Conservation (phyloP, 1,140 invertebrate species). For the Drosophila lacteicornis region DNA sequence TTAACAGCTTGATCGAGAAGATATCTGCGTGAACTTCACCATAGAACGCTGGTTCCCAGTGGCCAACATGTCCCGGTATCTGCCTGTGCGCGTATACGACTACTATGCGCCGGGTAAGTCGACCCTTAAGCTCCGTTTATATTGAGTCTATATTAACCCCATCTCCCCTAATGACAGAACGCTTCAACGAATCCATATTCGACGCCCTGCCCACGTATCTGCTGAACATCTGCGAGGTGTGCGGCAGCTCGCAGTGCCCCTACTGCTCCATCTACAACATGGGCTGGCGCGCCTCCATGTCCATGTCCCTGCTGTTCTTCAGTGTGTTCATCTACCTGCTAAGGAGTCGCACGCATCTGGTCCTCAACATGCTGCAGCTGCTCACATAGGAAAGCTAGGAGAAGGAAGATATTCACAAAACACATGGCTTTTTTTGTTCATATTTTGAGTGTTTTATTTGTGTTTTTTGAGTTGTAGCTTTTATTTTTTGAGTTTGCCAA, state of each 20-base stretch:
- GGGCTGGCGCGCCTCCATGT: constrained; percentile 85
- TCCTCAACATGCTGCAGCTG: constrained; percentile 70
- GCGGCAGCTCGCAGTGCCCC: constrained; percentile 98
- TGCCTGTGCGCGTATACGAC: constrained; percentile 96
- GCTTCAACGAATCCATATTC: constrained; percentile 97
- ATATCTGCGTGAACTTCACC: constrained; percentile 96
- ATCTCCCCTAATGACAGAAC: constrained; percentile 88
- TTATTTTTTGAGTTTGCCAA: constrained; percentile 44
- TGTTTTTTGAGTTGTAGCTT: constrained; percentile 51
- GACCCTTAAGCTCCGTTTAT: no score
- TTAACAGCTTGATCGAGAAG: constrained; percentile 90
- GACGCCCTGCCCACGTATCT: constrained; percentile 94
- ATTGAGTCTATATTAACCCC: background rate
- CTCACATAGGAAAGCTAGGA: constrained; percentile 61
- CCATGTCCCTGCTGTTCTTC: constrained; percentile 76
- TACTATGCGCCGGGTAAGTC: constrained; percentile 97
- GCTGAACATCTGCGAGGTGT: constrained; percentile 98
- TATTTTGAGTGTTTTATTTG: constrained; percentile 25
- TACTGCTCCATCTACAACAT: constrained; percentile 97
- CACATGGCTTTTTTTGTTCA: constrained; percentile 43
- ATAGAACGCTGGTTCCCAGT: constrained; percentile 97
- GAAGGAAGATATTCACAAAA: constrained; percentile 9
- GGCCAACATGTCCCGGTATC: constrained; percentile 97
- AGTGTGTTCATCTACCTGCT: constrained; percentile 80
- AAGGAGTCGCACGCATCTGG: constrained; percentile 76